These are phyloP conservation scores for Artemia franciscana DNA, from an alignment of 1,140 invertebrate genomes.

Conservation along the genomic window DNA sequence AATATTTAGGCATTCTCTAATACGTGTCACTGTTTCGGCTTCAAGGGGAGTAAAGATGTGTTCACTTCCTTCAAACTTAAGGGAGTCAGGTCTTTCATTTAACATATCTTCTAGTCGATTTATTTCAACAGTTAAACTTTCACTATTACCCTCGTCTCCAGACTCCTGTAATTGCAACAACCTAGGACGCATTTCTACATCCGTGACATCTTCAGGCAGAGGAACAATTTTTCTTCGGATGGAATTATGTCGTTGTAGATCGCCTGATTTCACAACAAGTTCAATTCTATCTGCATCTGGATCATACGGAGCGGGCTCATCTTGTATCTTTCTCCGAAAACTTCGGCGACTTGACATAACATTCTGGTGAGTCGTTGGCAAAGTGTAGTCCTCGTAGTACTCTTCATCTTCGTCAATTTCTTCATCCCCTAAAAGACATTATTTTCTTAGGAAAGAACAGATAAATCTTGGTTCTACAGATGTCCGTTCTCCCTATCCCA, in stretches of 20 bases:
- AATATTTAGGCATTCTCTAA: slow-evolving; percentile 17
- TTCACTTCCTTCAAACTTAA: background rate
- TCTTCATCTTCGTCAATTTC: slow-evolving; percentile 14
- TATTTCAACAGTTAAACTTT: background rate
- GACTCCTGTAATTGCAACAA: background rate
- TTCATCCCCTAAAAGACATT: slow-evolving; percentile 1
- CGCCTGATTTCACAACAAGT: slow-evolving; percentile 16
- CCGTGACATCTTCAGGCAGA: slow-evolving; percentile 9
- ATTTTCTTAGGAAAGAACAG: no score
- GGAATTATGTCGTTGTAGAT: slow-evolving; percentile 16
- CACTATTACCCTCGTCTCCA: background rate
- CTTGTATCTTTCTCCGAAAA: slow-evolving; percentile 18
- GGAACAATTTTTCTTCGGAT: slow-evolving; percentile 15
- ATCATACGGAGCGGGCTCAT: slow-evolving; percentile 15
- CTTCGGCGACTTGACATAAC: slow-evolving; percentile 19
- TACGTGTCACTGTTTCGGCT: slow-evolving; percentile 14
- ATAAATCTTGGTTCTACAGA: no score
- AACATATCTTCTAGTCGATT: background rate
- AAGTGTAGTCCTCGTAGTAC: slow-evolving; percentile 20
- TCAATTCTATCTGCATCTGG: slow-evolving; percentile 18
- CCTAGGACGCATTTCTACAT: background rate
- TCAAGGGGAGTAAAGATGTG: slow-evolving; percentile 5
- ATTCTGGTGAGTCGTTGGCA: slow-evolving; percentile 19
- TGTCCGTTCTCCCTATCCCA: no score
- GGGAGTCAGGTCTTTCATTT: background rate